Evolutionary conservation across 2,888 invertebrate genomes (phyloP), one percentile per base, ranked within the genome.

Genomic region (Agonopterix heracliana): DNA sequence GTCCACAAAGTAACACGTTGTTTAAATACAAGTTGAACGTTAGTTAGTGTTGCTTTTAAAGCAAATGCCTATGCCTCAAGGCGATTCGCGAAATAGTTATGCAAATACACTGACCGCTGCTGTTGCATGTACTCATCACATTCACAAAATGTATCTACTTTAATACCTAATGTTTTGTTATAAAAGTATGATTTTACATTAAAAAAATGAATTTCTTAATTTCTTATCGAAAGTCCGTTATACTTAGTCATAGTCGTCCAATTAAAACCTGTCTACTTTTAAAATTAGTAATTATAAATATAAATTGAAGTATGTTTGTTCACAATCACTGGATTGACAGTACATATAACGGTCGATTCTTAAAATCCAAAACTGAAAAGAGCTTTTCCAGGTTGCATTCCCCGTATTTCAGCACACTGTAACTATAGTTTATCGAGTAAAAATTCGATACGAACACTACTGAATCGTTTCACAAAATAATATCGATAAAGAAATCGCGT

Each of bases 21-120:
- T 53, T 49, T 53, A 57, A 56, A 49, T 50, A 50, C 45, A 13
- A 47, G 44, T 46, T 45, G 45, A 49, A 43, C 56, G 54, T 54
- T 46, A 56, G 44, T 48, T 14, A 54, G 56, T 59, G 11, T 58
- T 56, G 53, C 54, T 55, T 56, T 61, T 58, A 50, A 52, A 55
- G 59, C 58, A 57, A 62, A 68, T 57, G 57, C 38, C 12, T 38
- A 34, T 14, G 54, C 55, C 60, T 71, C 75, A 78, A 78, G 80
- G 78, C 64, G 54, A 72, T 59, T 68, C 66, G 75, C 71, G 61
- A 78, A 81, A 81, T 77, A 78, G 68, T 78, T 81, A 80, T 81
- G 81, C 74, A 78, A 81, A 83, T 78, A 70, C 52, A 57, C 49
- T 54, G 52, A 62, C 47, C 45, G 41, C 48, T 26, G 26, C 26